Evolutionary conservation across 2,888 invertebrate genomes (phyloP), one percentile per base, ranked within the genome.

Genomic region (Iphiclides podalirius): DNA sequence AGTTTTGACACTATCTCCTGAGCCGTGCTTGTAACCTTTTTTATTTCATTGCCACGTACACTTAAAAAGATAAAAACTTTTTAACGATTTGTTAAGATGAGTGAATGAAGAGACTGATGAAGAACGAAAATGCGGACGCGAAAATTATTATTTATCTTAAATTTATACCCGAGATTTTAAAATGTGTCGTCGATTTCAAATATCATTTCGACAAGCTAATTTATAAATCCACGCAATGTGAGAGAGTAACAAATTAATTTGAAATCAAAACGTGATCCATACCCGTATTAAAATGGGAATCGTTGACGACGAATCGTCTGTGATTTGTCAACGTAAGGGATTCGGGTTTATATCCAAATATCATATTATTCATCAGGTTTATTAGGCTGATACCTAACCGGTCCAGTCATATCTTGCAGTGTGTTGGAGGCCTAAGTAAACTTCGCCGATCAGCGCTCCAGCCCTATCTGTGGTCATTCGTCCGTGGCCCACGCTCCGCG

Each of bases 1-100:
- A 52, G 44, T 38, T 55, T 52, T 58, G 58, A 57, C 58, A 44
- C 48, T 60, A 60, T 63, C 57, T 56, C 35, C 16, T 16, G 20
- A 16, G 13, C 33, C 46, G 47, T 37, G 47, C 46, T 50, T 41
- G 47, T 54, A 55, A 48, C 52, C 53, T 54, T 61, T 59, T 55
- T 47, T 52, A 33, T 31, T 28, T 51, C 47, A 16, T 37, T 42
- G 11, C 12, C 2, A n/a, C 39, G 17, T 42, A 46, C 40, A 34
- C 39, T 28, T 34, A 38, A 28, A 48, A 44, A 45, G 31, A 16
- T 20, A 28, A 35, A 35, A 26, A 45, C 35, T 26, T 26, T 26
- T 1, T 6, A 6, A 26, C 26, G n/a, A n/a, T n/a, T n/a, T n/a
- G 33, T 17, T 26, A 26, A 33, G 39, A 50, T 37, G 37, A 45